These are phyloP conservation scores for Triplophysa rosa DNA, from an alignment of 2,113 vertebrate species.

Conservation along the genomic window DNA sequence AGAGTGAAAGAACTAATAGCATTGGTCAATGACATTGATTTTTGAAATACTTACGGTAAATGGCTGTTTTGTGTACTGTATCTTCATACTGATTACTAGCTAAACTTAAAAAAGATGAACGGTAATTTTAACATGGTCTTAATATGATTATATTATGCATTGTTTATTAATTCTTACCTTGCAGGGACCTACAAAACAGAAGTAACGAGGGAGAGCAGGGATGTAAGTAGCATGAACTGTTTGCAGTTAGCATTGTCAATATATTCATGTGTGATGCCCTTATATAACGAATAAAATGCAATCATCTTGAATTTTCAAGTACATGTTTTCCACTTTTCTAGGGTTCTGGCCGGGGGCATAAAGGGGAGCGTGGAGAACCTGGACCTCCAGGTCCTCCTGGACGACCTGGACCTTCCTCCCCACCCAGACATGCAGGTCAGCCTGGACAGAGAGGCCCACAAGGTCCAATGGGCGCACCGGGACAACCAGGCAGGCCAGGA, in stretches of 20 bases:
- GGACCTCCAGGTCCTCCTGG: slow-evolving; percentile 62
- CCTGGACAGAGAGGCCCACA: slow-evolving; percentile 63
- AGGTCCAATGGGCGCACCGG: slow-evolving; percentile 63
- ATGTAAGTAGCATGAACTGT: slow-evolving; percentile 55
- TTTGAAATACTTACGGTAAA: no score
- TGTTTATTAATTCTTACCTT: background rate
- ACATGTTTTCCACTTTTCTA: background rate
- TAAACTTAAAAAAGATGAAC: background rate
- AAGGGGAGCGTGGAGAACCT: slow-evolving; percentile 71
- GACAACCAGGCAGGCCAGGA: slow-evolving; percentile 60
- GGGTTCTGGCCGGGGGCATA: slow-evolving; percentile 46
- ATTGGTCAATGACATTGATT: background rate
- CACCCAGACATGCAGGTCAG: slow-evolving; percentile 36
- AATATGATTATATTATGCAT: background rate
- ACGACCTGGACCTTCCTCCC: slow-evolving; percentile 56
- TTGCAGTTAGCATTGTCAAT: background rate
- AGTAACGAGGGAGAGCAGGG: slow-evolving; percentile 55
- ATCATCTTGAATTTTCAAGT: background rate
- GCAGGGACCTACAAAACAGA: slow-evolving; percentile 58
- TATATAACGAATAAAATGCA: background rate
- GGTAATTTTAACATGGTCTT: background rate
- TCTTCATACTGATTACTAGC: background rate
- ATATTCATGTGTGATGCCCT: background rate
- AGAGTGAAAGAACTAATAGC: background rate
- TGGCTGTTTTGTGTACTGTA: background rate